Conservation (phyloP, 2,797 vertebrate genomes). For the Sciurus carolinensis region DNA sequence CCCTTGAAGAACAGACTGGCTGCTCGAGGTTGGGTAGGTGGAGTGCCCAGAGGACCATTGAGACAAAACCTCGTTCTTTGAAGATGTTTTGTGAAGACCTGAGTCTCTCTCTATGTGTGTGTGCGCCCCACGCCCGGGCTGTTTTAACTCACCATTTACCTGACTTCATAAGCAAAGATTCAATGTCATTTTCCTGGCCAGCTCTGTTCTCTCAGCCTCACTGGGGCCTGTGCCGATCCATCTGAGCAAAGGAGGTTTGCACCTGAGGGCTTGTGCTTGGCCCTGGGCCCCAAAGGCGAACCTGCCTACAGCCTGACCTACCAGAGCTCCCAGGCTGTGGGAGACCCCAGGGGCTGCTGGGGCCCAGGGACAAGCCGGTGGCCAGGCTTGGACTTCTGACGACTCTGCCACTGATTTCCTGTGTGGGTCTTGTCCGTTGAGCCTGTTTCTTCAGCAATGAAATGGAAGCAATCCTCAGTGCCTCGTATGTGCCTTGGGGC, state of each 20-base stretch:
- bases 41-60: not conserved
- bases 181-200: not conserved
- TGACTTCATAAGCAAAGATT: not conserved
- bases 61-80: constrained; percentile 41
- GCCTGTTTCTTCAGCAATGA: not conserved
- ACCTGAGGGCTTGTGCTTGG: not conserved
- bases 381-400: not conserved
- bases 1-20: constrained; percentile 49
- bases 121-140: not conserved
- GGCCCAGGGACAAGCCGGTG: not conserved
- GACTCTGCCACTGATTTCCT: not conserved
- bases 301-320: fast-evolving
- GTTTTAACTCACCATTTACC: not conserved
- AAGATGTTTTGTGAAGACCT: not conserved
- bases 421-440: not conserved
- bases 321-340: not conserved
- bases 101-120: not conserved
- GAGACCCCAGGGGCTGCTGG: not conserved
- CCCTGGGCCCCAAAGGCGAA: not conserved
- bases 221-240: not conserved
- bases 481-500: not conserved
- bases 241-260: not conserved
- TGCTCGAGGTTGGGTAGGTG: not conserved
- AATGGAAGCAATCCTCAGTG: not conserved
- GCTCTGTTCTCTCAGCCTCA: not conserved